These are phyloP conservation scores for Engystomops pustulosus DNA, from an alignment of 2,113 vertebrate genomes.

Conservation along the genomic window DNA sequence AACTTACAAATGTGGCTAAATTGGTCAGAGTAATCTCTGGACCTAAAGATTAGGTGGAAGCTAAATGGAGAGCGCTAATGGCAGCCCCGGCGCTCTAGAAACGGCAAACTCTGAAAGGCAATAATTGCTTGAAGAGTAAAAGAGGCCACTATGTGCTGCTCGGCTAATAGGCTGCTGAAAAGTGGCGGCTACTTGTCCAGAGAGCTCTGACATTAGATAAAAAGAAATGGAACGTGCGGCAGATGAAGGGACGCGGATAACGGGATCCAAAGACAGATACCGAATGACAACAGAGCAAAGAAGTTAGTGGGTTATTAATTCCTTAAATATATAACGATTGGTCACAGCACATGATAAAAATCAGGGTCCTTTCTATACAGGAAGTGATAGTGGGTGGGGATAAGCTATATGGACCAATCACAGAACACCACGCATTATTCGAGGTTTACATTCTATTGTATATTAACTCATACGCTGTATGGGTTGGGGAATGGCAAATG, in stretches of 20 bases:
- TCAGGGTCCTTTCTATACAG: no score
- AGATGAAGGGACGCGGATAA: not conserved
- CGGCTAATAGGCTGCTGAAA: not conserved
- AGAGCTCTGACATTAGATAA: constrained; percentile 34
- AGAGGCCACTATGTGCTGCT: not conserved
- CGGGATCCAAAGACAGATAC: not conserved
- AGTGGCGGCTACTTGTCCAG: not conserved
- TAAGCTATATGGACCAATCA: no score
- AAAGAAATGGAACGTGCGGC: constrained; percentile 30
- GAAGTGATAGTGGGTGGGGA: no score
- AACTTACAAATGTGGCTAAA: not conserved
- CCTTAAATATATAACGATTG: no score
- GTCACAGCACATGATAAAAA: no score
- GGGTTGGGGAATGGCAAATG: no score
- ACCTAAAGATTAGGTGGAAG: constrained; percentile 8
- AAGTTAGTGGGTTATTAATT: no score
- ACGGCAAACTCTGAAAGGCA: constrained; percentile 35
- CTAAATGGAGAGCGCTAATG: constrained; percentile 9
- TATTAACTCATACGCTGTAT: no score
- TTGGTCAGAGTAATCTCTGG: constrained; percentile 30
- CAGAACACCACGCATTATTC: no score
- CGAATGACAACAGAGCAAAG: not conserved
- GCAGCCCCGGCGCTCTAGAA: not conserved
- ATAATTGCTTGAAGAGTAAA: constrained; percentile 43
- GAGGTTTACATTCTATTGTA: no score